Evolutionary conservation across 2,113 vertebrate genomes (phyloP).

Genomic region (Tupaia chinensis): DNA sequence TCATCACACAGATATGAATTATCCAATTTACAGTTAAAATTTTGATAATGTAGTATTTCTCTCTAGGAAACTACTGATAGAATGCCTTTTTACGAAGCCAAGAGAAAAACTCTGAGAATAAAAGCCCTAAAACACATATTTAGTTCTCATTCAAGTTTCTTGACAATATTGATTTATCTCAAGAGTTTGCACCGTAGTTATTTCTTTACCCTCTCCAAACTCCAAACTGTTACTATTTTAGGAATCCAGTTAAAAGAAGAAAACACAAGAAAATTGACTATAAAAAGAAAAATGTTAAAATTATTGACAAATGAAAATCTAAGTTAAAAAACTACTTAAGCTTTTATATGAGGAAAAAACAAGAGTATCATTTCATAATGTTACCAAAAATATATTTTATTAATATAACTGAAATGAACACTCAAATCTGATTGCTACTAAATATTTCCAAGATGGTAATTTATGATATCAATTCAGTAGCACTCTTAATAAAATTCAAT

Average conservation of each 20-base stretch:
- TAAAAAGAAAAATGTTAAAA: slow-evolving; percentile 41
- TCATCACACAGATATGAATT: neutral
- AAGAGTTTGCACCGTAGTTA: neutral
- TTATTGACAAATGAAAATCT: slow-evolving; percentile 43
- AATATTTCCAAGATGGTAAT: neutral
- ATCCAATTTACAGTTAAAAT: neutral
- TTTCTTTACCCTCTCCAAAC: slow-evolving; percentile 44
- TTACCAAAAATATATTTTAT: slow-evolving; percentile 47
- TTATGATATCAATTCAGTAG: neutral
- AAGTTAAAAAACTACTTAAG: slow-evolving; percentile 42
- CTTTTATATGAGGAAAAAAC: neutral
- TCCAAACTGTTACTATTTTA: slow-evolving; percentile 34
- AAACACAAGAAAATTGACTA: neutral
- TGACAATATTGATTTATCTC: neutral
- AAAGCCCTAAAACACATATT: slow-evolving; percentile 13
- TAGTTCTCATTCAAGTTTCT: neutral
- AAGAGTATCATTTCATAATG: neutral
- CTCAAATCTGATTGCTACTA: slow-evolving; percentile 23
- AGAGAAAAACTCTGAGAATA: slow-evolving; percentile 34
- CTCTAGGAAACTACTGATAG: neutral
- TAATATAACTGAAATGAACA: slow-evolving; percentile 39
- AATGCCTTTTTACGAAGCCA: slow-evolving; percentile 31
- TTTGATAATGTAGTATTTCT: neutral
- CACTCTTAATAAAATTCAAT: slow-evolving; percentile 18
- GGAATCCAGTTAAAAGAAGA: slow-evolving; percentile 36